Percentiles rank a stretch among this genome's conserved stretches.
phyloP scores from a whole-genome alignment of 2,113 vertebrate genomes.

The Phaethornis superciliosus region DNA sequence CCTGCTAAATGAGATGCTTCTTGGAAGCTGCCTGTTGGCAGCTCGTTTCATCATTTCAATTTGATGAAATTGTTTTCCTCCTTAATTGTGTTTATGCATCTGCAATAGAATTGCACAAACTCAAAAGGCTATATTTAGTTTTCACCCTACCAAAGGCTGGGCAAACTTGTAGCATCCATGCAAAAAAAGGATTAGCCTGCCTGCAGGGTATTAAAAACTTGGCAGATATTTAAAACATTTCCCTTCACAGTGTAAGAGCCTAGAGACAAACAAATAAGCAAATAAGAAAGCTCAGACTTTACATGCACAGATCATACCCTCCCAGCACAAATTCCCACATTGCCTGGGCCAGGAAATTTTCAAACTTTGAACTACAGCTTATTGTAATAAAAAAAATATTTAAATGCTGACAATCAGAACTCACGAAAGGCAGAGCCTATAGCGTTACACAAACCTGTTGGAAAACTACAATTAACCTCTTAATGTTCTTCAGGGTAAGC shows the following conservation, averaged over 20 bases:
- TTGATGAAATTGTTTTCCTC: not conserved
- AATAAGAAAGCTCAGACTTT: not conserved
- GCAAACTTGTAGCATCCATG: not conserved
- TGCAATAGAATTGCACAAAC: not conserved
- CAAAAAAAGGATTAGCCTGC: not conserved
- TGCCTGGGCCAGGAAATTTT: accelerated
- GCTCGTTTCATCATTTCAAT: too few species aligned
- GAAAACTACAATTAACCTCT: not conserved
- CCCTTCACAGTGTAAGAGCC: not conserved
- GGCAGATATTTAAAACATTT: not conserved
- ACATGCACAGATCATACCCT: not conserved
- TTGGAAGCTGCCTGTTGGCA: not conserved
- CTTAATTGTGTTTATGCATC: not conserved
- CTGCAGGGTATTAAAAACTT: not conserved
- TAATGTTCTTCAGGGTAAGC: not conserved
- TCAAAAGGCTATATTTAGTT: not conserved
- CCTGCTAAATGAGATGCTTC: not conserved
- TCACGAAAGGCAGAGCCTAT: not conserved
- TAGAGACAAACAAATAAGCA: not conserved
- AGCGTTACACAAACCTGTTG: not conserved
- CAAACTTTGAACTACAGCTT: not conserved
- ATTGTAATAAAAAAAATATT: not conserved
- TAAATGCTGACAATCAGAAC: not conserved
- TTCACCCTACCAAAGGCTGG: not conserved
- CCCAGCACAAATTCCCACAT: not conserved